Percentiles rank a stretch among this genome's conserved stretches.
Evolutionary conservation across 2,797 vertebrate genomes (phyloP).

Genomic region (Alfaro cultratus): DNA sequence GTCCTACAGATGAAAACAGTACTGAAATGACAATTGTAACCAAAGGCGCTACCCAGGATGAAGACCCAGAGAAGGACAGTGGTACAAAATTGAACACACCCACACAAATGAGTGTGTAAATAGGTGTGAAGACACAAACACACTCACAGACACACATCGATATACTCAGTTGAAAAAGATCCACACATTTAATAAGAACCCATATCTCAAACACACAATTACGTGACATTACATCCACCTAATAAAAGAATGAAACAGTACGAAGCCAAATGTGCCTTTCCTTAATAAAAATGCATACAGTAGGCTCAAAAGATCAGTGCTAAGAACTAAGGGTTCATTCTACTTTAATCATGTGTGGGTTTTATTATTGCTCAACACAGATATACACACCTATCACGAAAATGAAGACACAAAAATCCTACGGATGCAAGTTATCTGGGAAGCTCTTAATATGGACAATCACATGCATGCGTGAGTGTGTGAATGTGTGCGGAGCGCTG

Average conservation of each 20-base stretch:
- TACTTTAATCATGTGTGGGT: slow-evolving; percentile 82
- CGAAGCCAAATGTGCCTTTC: slow-evolving; percentile 75
- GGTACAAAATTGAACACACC: slow-evolving; percentile 22
- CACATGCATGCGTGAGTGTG: slow-evolving; percentile 65
- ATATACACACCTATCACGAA: slow-evolving; percentile 76
- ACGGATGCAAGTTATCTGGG: slow-evolving; percentile 71
- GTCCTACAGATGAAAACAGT: slow-evolving; percentile 54
- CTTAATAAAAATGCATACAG: slow-evolving; percentile 82
- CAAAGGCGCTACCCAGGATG: slow-evolving; percentile 46
- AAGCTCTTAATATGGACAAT: slow-evolving; percentile 81
- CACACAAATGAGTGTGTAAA: slow-evolving; percentile 28
- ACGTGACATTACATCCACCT: slow-evolving; percentile 73
- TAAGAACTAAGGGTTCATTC: slow-evolving; percentile 80
- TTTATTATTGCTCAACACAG: slow-evolving; percentile 80
- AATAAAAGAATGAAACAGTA: slow-evolving; percentile 76
- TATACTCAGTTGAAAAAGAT: slow-evolving; percentile 21
- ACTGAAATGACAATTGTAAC: slow-evolving; percentile 62
- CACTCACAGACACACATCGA: slow-evolving; percentile 24
- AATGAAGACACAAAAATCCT: slow-evolving; percentile 78
- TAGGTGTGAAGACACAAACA: slow-evolving; percentile 33
- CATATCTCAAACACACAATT: slow-evolving; percentile 49
- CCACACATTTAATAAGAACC: slow-evolving; percentile 11
- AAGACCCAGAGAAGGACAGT: slow-evolving; percentile 60
- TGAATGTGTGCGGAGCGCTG: slow-evolving; percentile 48
- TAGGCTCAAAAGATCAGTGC: slow-evolving; percentile 80